Percentiles rank a stretch among this genome's conserved stretches.
phyloP scores from a whole-genome alignment of 37 sponge, comb jelly and placozoan species.

The Eunapius fragilis region DNA sequence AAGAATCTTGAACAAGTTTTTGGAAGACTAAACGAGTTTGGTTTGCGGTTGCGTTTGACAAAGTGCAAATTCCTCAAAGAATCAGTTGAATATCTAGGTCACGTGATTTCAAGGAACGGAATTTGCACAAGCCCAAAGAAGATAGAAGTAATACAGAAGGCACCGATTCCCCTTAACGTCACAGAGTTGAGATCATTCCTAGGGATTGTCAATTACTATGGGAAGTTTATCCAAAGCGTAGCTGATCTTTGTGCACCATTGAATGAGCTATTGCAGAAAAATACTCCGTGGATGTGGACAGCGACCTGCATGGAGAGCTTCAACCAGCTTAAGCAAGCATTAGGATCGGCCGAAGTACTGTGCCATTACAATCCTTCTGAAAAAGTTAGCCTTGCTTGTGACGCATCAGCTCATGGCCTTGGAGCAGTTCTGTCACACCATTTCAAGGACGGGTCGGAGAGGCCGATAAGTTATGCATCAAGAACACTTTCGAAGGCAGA shows the following conservation, averaged over 20 bases:
- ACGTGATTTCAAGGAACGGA: background rate
- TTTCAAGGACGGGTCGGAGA: constrained; percentile 15
- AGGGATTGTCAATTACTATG: constrained; percentile 14
- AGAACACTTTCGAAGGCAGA: constrained; percentile 24
- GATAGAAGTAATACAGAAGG: background rate
- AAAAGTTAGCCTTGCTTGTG: constrained; percentile 7
- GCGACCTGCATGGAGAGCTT: constrained; percentile 5
- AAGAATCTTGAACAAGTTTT: no score
- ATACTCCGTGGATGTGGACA: constrained; percentile 14
- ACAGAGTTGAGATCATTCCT: constrained; percentile 15
- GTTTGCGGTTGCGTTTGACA: background rate
- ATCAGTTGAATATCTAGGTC: constrained; percentile 25
- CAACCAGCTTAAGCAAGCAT: constrained; percentile 2
- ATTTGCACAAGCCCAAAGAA: constrained; percentile 1
- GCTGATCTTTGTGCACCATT: constrained; percentile 19
- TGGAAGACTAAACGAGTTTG: background rate
- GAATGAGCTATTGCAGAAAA: constrained; percentile 20
- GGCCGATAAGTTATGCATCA: constrained; percentile 46
- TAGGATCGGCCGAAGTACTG: constrained; percentile 1
- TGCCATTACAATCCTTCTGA: constrained; percentile 16
- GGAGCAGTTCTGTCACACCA: constrained; percentile 38
- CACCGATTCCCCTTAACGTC: constrained; percentile 6
- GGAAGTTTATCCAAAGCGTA: constrained; percentile 14
- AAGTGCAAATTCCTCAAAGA: constrained; percentile 4
- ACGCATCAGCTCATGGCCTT: constrained; percentile 29